Percentiles rank a stretch among this genome's conserved stretches.
These are phyloP conservation scores for Stegastes partitus DNA, from an alignment of 2,113 vertebrate species.

Conservation along the genomic window DNA sequence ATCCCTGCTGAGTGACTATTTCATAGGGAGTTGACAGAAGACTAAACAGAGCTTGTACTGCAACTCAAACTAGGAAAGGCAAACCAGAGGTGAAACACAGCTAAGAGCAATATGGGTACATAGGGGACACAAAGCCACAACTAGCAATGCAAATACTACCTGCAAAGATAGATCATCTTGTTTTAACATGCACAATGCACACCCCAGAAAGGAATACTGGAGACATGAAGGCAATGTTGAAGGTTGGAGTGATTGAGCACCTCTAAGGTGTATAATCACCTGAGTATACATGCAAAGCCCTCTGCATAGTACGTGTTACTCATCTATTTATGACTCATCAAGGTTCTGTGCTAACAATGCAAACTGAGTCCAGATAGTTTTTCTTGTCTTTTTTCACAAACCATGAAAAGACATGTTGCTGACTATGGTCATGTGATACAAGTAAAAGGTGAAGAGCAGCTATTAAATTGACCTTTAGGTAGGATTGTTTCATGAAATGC, in stretches of 20 bases:
- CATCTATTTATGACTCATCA: conserved; percentile 24
- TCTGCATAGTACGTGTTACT: background rate
- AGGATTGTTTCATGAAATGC: no score
- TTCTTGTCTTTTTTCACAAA: no score
- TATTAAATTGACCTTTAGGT: no score
- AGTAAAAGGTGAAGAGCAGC: background rate
- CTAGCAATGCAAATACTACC: conserved; percentile 51
- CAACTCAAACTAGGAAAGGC: conserved; percentile 49
- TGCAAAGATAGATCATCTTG: conserved; percentile 64
- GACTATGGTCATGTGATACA: background rate
- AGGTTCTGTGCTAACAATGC: background rate
- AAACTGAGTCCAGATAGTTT: background rate
- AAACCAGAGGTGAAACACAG: conserved; percentile 49
- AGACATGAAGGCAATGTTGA: conserved; percentile 48
- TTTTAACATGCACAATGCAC: conserved; percentile 71
- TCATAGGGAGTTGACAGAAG: conserved; percentile 62
- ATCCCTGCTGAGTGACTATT: conserved; percentile 75
- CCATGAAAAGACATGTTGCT: background rate
- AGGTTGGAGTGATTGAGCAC: conserved; percentile 47
- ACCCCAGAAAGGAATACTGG: conserved; percentile 36
- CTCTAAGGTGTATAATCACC: conserved; percentile 53
- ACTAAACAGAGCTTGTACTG: conserved; percentile 39
- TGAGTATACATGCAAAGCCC: conserved; percentile 52
- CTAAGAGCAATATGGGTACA: conserved; percentile 31
- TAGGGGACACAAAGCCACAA: conserved; percentile 42